phyloP scores from a whole-genome alignment of 2,888 invertebrate species.

The Clunio marinus region DNA sequence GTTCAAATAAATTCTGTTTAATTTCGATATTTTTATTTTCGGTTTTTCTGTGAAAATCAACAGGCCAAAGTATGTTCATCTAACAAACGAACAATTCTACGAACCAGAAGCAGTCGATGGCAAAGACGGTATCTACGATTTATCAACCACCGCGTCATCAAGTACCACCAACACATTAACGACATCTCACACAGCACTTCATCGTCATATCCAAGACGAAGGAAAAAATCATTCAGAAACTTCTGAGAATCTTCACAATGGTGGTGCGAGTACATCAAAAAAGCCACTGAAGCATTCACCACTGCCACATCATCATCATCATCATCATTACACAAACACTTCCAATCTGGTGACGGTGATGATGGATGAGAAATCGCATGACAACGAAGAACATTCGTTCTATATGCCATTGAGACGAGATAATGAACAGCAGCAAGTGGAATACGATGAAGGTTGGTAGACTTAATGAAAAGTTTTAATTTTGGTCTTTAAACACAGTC shows the following conservation, averaged over 20 bases:
- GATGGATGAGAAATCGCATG: conserved; percentile 39
- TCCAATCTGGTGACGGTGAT: conserved; percentile 39
- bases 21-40: not conserved
- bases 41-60: too few species aligned
- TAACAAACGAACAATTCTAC: conserved; percentile 20
- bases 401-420: conserved; percentile 37
- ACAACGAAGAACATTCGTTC: conserved; percentile 34
- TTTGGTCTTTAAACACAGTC: not conserved
- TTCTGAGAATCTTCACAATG: not conserved
- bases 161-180: conserved; percentile 10
- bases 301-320: not conserved
- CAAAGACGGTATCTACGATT: conserved; percentile 23
- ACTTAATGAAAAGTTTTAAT: not conserved
- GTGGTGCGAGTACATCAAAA: conserved; percentile 20
- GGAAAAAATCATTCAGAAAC: not conserved
- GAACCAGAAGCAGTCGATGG: conserved; percentile 9
- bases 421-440: not conserved
- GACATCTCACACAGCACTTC: conserved; percentile 10
- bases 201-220: conserved; percentile 10
- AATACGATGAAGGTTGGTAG: conserved; percentile 31
- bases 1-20: not conserved
- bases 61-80: conserved; percentile 34
- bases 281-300: conserved; percentile 10
- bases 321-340: conserved; percentile 33
- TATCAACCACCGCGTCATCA: conserved; percentile 25